Conservation (phyloP, 2,888 invertebrate genomes). For the Alloscopus bannaensis region DNA sequence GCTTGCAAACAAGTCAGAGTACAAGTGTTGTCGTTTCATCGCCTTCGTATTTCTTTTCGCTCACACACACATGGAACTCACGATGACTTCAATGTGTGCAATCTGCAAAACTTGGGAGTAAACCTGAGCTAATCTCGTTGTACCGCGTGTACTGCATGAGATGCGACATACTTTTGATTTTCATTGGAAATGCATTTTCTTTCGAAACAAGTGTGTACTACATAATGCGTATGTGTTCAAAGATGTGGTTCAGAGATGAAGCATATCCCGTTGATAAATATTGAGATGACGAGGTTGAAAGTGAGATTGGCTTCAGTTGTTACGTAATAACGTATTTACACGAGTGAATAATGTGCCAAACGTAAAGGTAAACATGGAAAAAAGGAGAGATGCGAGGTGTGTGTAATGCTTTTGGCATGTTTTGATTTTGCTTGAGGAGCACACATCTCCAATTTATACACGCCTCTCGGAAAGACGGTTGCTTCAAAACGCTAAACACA, state of each 20-base stretch:
- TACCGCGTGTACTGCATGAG: too few relatives aligned
- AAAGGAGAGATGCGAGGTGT: background rate
- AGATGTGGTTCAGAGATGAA: background rate
- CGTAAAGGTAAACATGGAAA: slow-evolving; percentile 30
- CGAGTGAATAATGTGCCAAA: slow-evolving; percentile 26
- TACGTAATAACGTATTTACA: slow-evolving; percentile 23
- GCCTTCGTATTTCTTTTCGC: too few relatives aligned
- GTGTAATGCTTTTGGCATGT: slow-evolving; percentile 22
- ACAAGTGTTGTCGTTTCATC: too few relatives aligned
- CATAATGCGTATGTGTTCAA: background rate
- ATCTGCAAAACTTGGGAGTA: too few relatives aligned
- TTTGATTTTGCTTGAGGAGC: slow-evolving; percentile 31
- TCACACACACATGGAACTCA: too few relatives aligned
- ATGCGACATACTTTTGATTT: slow-evolving; percentile 46
- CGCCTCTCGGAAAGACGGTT: too few relatives aligned
- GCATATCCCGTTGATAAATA: slow-evolving; percentile 6
- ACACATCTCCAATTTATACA: too few relatives aligned
- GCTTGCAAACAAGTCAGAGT: too few relatives aligned
- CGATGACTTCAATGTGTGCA: too few relatives aligned
- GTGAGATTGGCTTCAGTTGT: slow-evolving; percentile 11
- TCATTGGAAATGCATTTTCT: too few relatives aligned
- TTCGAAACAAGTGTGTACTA: background rate
- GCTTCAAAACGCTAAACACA: too few relatives aligned
- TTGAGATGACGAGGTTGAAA: slow-evolving; percentile 15
- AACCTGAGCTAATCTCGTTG: too few relatives aligned